Evolutionary conservation across 2,113 vertebrate species (phyloP).

Genomic region (Chiloscyllium plagiosum): DNA sequence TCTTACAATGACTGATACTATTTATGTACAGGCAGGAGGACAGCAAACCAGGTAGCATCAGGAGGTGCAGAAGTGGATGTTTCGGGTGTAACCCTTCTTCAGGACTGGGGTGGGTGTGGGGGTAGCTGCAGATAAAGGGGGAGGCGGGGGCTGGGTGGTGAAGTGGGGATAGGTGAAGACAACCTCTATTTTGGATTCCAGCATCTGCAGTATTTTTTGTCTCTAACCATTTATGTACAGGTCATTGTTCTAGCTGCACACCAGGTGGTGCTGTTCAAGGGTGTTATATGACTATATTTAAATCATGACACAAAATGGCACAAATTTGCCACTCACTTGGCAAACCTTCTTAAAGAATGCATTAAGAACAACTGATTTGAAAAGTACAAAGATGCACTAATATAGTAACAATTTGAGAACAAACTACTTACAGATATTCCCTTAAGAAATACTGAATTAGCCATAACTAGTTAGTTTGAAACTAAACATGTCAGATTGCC

Average conservation of each 20-base stretch:
- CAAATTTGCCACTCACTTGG: background rate
- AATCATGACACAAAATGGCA: background rate
- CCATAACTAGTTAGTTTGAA: background rate
- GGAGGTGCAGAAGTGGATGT: too few species aligned
- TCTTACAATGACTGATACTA: background rate
- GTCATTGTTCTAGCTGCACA: background rate
- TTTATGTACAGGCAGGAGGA: background rate
- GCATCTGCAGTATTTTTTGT: too few species aligned
- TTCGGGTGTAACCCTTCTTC: too few species aligned
- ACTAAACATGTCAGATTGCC: background rate
- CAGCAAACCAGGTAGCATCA: too few species aligned
- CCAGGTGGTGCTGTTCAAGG: slow-evolving; percentile 11
- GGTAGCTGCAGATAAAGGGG: too few species aligned
- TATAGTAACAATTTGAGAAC: background rate
- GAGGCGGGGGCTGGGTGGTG: too few species aligned
- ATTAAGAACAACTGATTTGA: background rate
- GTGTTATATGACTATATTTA: background rate
- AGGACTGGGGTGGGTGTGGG: too few species aligned
- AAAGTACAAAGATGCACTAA: background rate
- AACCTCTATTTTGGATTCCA: too few species aligned
- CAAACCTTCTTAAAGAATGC: background rate
- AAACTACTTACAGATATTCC: background rate
- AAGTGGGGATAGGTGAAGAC: too few species aligned
- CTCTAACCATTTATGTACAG: background rate
- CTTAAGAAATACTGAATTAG: background rate